Conservation (phyloP, 2,888 invertebrate genomes). For the Prenolepis imparis region DNA sequence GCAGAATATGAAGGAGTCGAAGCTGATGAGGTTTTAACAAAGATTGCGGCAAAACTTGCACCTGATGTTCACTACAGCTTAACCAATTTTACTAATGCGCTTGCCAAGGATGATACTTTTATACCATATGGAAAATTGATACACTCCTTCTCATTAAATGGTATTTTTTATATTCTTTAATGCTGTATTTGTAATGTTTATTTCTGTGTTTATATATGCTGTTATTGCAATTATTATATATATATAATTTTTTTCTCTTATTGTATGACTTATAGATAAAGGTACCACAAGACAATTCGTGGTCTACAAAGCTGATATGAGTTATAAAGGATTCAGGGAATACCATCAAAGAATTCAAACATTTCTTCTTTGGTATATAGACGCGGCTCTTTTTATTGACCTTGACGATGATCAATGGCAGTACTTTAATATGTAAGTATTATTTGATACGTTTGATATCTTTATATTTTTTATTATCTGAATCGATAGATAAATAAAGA, state of each 20-base stretch:
- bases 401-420: conserved; percentile 97
- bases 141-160: conserved; percentile 88
- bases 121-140: conserved; percentile 92
- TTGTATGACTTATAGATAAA: conserved; percentile 74
- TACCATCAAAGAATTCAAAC: conserved; percentile 96
- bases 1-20: conserved; percentile 88
- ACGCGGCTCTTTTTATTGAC: conserved; percentile 98
- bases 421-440: conserved; percentile 92
- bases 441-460: background rate
- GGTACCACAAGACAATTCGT: conserved; percentile 89
- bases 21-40: conserved; percentile 92
- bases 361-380: conserved; percentile 97
- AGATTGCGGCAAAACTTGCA: conserved; percentile 90
- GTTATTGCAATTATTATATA: background rate
- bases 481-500: background rate
- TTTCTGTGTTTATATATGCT: background rate
- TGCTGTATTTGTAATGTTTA: too few species aligned
- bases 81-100: conserved; percentile 90
- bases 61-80: conserved; percentile 91
- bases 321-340: conserved; percentile 90
- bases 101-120: conserved; percentile 92
- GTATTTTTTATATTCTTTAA: conserved; percentile 75
- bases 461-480: background rate
- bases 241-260: background rate
- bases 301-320: conserved; percentile 92